Evolutionary conservation across 2,113 vertebrate genomes (phyloP).

Genomic region (Dromaius novaehollandiae): DNA sequence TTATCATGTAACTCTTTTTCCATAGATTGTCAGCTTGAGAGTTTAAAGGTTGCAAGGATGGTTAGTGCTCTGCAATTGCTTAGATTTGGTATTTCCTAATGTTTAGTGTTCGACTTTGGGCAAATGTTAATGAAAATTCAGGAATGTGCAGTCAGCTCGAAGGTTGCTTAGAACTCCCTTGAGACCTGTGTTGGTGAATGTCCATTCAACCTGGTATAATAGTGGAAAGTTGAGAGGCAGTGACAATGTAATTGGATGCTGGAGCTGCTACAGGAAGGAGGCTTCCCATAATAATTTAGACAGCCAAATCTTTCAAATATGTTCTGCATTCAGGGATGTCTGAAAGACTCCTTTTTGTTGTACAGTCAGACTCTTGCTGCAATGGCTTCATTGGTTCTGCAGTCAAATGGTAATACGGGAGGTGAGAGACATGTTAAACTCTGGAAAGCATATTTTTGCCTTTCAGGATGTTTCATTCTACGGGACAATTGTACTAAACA

Average conservation of each 20-base stretch:
- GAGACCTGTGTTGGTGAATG: accelerated
- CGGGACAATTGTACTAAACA: neutral
- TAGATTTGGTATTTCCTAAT: neutral
- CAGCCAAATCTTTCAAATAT: accelerated
- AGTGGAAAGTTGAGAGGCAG: neutral
- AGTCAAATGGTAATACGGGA: neutral
- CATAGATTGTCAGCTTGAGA: neutral
- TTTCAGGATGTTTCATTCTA: neutral
- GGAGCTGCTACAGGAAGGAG: neutral
- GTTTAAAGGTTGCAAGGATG: neutral
- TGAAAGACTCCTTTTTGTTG: accelerated
- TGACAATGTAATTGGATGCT: neutral
- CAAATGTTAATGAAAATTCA: neutral
- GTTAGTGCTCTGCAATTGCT: neutral
- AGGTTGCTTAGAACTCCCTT: neutral
- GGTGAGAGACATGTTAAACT: neutral
- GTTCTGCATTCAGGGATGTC: neutral
- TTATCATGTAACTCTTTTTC: neutral
- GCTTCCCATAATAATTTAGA: neutral
- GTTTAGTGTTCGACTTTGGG: neutral
- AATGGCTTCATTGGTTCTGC: accelerated
- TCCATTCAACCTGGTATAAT: neutral
- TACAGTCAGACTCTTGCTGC: neutral
- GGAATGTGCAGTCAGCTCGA: neutral
- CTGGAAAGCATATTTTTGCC: neutral